Percentiles rank a stretch among this genome's conserved stretches.
These are phyloP conservation scores for Pantherophis vulpinus DNA, from an alignment of 2,797 vertebrate genomes.

Conservation along the genomic window DNA sequence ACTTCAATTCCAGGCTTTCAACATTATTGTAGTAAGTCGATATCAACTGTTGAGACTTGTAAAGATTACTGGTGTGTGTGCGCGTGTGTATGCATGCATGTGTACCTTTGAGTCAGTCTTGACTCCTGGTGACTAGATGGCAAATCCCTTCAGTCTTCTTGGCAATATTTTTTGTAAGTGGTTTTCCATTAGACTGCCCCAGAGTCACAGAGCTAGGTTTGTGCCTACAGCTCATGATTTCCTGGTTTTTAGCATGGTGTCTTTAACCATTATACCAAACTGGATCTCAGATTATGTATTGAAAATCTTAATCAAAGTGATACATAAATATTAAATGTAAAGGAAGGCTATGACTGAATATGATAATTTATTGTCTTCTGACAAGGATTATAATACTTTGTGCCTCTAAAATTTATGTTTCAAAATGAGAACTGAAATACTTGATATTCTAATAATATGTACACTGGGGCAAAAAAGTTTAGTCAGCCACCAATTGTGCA, in stretches of 20 bases:
- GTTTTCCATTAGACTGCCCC: background rate
- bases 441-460: background rate
- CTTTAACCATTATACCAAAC: background rate
- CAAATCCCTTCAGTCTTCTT: background rate
- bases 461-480: no score
- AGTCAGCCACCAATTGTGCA: no score
- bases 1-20: background rate
- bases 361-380: background rate
- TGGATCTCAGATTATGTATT: background rate
- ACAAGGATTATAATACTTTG: background rate
- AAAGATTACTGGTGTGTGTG: background rate
- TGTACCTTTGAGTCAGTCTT: background rate
- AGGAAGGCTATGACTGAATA: background rate
- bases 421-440: background rate
- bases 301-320: background rate
- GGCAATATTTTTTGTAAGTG: background rate
- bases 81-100: background rate
- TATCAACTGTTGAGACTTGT: background rate
- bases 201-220: background rate
- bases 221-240: background rate
- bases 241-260: background rate
- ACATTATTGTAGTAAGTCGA: background rate
- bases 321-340: background rate
- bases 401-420: conserved; percentile 21
- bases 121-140: background rate